phyloP scores from a whole-genome alignment of 2,797 vertebrate genomes.

The Sparidentex hasta region DNA sequence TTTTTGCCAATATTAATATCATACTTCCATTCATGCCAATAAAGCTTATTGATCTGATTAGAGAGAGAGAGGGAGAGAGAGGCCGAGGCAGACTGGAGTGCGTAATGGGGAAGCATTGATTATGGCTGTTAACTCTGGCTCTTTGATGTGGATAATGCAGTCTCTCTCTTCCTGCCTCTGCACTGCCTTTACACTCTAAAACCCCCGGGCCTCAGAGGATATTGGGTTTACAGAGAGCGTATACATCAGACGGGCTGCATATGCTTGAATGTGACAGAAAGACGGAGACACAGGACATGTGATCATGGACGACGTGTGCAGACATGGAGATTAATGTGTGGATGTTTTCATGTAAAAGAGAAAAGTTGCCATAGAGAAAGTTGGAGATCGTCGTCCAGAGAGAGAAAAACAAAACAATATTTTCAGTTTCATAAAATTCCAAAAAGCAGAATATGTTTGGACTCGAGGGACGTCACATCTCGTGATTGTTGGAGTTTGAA shows the following conservation, averaged over 20 bases:
- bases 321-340: not conserved
- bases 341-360: not conserved
- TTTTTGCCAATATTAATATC: slow-evolving; percentile 55
- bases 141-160: slow-evolving; percentile 89
- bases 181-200: slow-evolving; percentile 79
- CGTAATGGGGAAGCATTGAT: slow-evolving; percentile 87
- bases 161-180: slow-evolving; percentile 78
- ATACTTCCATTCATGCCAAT: slow-evolving; percentile 63
- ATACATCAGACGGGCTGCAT: slow-evolving; percentile 19
- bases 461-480: not conserved
- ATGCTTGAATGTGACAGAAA: slow-evolving; percentile 40
- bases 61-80: slow-evolving; percentile 37
- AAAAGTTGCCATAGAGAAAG: not conserved
- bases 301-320: not conserved
- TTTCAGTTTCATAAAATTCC: not conserved
- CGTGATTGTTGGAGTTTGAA: not conserved
- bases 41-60: slow-evolving; percentile 70
- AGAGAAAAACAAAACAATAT: not conserved
- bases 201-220: slow-evolving; percentile 81
- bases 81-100: slow-evolving; percentile 55
- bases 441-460: not conserved
- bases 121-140: slow-evolving; percentile 86
- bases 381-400: not conserved
- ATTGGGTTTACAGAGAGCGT: slow-evolving; percentile 77
- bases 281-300: not conserved